Evolutionary conservation across 2,113 vertebrate genomes (phyloP), one percentile per base, ranked within the genome.

Genomic region (Tachuris rubrigastra): DNA sequence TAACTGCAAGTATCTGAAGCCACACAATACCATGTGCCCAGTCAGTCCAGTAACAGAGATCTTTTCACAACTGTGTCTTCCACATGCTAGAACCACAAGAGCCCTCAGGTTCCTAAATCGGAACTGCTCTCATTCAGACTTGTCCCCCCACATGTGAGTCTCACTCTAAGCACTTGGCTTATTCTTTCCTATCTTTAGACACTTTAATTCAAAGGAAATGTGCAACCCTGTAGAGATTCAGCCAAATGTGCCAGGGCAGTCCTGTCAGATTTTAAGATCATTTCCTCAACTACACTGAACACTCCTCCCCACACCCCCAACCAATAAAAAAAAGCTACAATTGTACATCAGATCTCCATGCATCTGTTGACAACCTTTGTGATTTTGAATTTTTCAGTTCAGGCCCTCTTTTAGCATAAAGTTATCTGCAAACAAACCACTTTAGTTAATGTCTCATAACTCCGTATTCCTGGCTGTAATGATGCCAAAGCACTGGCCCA

Each of bases 241-340:
- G 17, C 7, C 2, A 0, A 68, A 68, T 8, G 8, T 2, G 1
- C 5, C 23, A 49, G 15, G 6, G 9, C 58, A 60, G 19, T 47
- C 41, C 44, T 56, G n/a, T 12, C 44, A 68, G 71, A 72, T 27
- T 88, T 83, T 59, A 75, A 65, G 47, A 59, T 12, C 2, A 41
- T 39, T 55, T 71, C 47, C 23, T 76, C 52, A 85, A 31, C 35
- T 63, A 71, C 18, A 11, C 0, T 19, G 5, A 52, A 13, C 14
- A 30, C 42, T 63, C 15, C 28, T 82, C 33, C 8, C 30, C 28
- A 86, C 2, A 49, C 5, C 4, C n/a, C 39, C 33, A 80, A 1
- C 2, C 33, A 84, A 1, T 3, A 47, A 50, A 6, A 55, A 69
- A 56, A 55, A 66, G 9, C 20, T 82, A 50, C 21, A 75, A 28